Percentiles rank a stretch among this genome's conserved stretches.
These are phyloP conservation scores for Eueremaeus valkanovi DNA, from an alignment of 2,888 invertebrate species.

Conservation along the genomic window DNA sequence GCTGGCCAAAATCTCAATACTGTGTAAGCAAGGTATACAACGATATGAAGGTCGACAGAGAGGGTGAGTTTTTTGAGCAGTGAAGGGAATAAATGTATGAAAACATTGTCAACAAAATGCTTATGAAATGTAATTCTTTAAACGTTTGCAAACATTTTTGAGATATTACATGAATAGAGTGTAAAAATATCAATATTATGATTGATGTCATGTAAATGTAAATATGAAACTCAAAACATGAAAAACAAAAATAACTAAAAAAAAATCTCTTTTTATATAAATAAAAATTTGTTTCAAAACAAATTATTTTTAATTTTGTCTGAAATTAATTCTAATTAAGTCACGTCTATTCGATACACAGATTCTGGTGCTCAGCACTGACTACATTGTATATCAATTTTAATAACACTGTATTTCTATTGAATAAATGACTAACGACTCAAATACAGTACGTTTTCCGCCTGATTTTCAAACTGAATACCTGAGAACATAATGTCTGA, in stretches of 20 bases:
- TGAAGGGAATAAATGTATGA: too few relatives aligned
- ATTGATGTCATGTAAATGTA: too few relatives aligned
- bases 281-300: background rate
- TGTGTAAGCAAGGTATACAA: too few relatives aligned
- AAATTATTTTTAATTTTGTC: background rate
- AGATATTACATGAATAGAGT: too few relatives aligned
- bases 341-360: background rate
- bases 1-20: too few relatives aligned
- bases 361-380: background rate
- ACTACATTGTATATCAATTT: background rate
- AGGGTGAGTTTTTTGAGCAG: too few relatives aligned
- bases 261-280: background rate
- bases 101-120: too few relatives aligned
- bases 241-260: background rate
- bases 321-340: background rate
- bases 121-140: too few relatives aligned
- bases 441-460: background rate
- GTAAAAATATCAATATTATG: too few relatives aligned
- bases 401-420: slow-evolving; percentile 7
- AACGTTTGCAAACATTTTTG: too few relatives aligned
- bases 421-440: slow-evolving; percentile 8
- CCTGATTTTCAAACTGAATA: background rate
- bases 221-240: too few relatives aligned
- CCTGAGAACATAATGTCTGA: background rate
- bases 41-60: too few relatives aligned